phyloP scores from a whole-genome alignment of 2,888 invertebrate species.

The Heliconius sara region DNA sequence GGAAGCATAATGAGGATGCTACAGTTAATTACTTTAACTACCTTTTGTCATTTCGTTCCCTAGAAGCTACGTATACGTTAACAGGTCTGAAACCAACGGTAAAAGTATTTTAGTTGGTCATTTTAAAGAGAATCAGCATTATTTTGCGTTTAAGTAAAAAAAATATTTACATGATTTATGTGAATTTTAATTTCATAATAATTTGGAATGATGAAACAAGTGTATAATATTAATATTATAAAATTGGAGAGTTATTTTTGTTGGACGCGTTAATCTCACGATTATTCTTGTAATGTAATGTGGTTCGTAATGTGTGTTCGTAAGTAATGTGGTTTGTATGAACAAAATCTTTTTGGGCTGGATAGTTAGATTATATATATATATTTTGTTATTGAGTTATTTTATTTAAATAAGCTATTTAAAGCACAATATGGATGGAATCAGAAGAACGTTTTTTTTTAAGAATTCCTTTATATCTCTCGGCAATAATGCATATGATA shows the following conservation, averaged over 20 bases:
- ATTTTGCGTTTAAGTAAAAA: not conserved
- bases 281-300: not conserved
- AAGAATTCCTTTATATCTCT: not conserved
- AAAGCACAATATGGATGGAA: not conserved
- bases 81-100: not conserved
- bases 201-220: not conserved
- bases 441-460: not conserved
- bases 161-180: not conserved
- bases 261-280: not conserved
- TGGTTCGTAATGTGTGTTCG: not conserved
- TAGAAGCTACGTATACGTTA: not conserved
- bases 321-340: not conserved
- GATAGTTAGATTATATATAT: no score
- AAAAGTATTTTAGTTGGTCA: not conserved
- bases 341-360: no score
- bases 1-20: constrained; percentile 20
- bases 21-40: constrained; percentile 17
- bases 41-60: not conserved
- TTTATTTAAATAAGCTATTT: not conserved
- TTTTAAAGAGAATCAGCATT: not conserved
- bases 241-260: not conserved
- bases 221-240: not conserved
- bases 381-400: not conserved
- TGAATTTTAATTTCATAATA: not conserved
- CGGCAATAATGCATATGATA: no score